Conservation (phyloP, 2,888 invertebrate species). For the Eupsilia transversa region DNA sequence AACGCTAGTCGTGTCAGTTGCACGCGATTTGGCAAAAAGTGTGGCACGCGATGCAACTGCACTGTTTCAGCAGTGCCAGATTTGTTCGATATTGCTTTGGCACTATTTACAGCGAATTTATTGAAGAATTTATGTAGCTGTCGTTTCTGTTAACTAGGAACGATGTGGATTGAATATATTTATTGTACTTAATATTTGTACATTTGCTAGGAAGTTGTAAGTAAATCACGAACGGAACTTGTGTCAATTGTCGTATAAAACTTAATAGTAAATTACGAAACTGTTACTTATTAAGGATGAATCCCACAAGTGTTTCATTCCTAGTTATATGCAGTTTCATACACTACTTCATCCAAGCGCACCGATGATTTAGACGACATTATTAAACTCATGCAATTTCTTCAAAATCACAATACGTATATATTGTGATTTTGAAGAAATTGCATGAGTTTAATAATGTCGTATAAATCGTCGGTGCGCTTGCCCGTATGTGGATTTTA, state of each 20-base stretch:
- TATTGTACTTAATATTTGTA: neutral
- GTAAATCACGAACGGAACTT: neutral
- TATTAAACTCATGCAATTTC: neutral
- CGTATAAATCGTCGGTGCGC: too few relatives aligned
- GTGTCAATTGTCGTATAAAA: neutral
- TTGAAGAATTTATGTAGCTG: slow-evolving; percentile 7
- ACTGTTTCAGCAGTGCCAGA: slow-evolving; percentile 18
- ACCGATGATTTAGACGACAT: too few relatives aligned
- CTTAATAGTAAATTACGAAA: neutral
- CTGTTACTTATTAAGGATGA: neutral
- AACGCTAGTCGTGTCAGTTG: slow-evolving; percentile 50
- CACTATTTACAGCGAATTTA: slow-evolving; percentile 30
- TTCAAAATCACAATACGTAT: too few relatives aligned
- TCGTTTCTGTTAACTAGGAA: neutral
- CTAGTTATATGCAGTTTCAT: neutral
- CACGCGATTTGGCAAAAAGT: slow-evolving; percentile 56
- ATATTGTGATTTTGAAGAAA: too few relatives aligned
- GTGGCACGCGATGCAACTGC: slow-evolving; percentile 55
- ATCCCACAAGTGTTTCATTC: neutral
- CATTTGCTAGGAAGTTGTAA: neutral
- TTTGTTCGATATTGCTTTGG: slow-evolving; percentile 11
- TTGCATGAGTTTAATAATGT: too few relatives aligned
- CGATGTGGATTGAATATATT: neutral
- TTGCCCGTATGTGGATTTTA: too few relatives aligned
- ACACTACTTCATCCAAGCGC: neutral